These are phyloP conservation scores for Anthrax anthrax DNA, from an alignment of 2,888 invertebrate genomes.

Conservation along the genomic window DNA sequence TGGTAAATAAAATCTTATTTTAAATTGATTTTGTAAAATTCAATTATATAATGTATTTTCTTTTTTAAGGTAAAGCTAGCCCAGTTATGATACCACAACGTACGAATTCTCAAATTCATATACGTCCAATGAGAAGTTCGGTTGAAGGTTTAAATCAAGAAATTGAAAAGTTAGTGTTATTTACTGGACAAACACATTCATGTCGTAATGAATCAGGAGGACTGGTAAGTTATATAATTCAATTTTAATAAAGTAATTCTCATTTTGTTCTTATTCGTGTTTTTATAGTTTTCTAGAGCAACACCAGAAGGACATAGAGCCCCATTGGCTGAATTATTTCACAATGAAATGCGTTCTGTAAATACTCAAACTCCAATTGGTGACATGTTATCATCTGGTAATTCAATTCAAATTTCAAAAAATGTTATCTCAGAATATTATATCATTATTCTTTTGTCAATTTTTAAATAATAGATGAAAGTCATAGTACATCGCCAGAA, in stretches of 20 bases:
- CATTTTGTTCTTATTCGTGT: not conserved
- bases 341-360: conserved; percentile 45
- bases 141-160: conserved; percentile 80
- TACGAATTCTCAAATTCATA: conserved; percentile 33
- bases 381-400: conserved; percentile 55
- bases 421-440: too few species aligned
- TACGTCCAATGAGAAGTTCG: conserved; percentile 63
- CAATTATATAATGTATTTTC: not conserved
- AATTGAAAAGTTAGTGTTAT: conserved; percentile 63
- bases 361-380: conserved; percentile 76
- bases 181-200: conserved; percentile 28
- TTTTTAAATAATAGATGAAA: conserved; percentile 41
- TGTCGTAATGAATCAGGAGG: conserved; percentile 18
- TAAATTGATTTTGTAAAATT: not conserved
- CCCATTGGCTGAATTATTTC: conserved; percentile 61
- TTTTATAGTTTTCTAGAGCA: conserved; percentile 37
- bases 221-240: conserved; percentile 4
- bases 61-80: conserved; percentile 35
- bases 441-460: too few species aligned
- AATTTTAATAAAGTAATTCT: not conserved
- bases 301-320: conserved; percentile 78
- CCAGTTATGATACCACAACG: conserved; percentile 42
- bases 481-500: conserved; percentile 63
- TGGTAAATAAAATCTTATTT: conserved; percentile 2
- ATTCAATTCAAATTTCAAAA: conserved; percentile 7